A percentile compares a stretch with the other conserved stretches of the same genome.
Conservation (phyloP, 1,140 invertebrate genomes). For the Phymorhynchus buccinoides region DNA sequence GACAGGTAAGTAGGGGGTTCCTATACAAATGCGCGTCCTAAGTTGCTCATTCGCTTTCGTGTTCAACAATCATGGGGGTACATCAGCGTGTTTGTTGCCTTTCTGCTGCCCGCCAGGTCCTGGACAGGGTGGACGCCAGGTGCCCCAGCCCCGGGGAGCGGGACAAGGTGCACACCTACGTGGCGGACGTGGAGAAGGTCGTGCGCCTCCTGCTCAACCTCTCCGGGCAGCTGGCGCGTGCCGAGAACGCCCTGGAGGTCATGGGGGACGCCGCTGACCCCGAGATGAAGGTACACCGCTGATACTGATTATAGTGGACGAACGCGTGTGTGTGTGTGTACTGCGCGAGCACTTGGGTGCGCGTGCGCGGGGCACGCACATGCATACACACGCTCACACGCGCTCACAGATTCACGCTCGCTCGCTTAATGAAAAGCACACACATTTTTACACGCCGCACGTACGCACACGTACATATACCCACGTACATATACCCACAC, state of each 20-base stretch:
- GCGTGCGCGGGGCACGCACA: not conserved
- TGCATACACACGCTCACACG: not conserved
- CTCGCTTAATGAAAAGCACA: not conserved
- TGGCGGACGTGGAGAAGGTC: slow-evolving; percentile 90
- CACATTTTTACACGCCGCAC: not conserved
- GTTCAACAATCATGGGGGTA: no score
- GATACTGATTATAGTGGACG: no score
- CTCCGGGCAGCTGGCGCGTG: slow-evolving; percentile 85
- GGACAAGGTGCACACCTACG: slow-evolving; percentile 87
- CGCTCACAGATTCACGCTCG: not conserved
- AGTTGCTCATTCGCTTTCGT: no score
- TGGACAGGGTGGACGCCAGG: slow-evolving; percentile 57
- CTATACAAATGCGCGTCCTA: no score
- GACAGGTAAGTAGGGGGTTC: no score
- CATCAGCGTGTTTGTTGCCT: not conserved
- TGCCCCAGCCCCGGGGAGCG: slow-evolving; percentile 76
- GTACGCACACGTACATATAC: not conserved
- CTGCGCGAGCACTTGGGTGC: no score
- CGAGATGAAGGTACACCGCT: slow-evolving; percentile 79
- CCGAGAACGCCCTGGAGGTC: slow-evolving; percentile 82
- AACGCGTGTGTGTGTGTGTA: no score
- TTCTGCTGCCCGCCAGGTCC: slow-evolving; percentile 55
- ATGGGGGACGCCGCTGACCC: slow-evolving; percentile 77
- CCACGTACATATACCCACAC: not conserved
- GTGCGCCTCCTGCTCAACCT: slow-evolving; percentile 87